Conservation (phyloP, 2,888 invertebrate species). For the Ernsta delagoae region DNA sequence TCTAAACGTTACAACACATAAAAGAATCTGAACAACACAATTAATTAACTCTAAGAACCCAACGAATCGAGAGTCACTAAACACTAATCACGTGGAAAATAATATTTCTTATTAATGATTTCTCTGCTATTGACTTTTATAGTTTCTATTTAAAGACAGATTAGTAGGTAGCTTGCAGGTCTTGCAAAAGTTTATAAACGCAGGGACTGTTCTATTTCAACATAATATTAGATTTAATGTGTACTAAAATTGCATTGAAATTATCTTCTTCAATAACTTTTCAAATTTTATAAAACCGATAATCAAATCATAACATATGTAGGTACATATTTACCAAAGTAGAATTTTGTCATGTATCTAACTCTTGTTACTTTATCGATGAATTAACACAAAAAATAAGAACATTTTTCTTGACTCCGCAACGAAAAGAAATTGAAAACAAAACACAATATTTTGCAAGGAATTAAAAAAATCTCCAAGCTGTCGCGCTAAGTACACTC, state of each 20-base stretch:
- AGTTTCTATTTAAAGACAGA: not conserved
- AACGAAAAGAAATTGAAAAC: not conserved
- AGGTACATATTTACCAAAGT: too few species aligned
- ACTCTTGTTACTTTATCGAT: too few species aligned
- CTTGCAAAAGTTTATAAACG: not conserved
- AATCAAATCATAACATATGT: too few species aligned
- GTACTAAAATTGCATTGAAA: too few species aligned
- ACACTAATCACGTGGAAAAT: conserved; percentile 6
- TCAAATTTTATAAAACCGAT: too few species aligned
- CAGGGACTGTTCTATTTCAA: too few species aligned
- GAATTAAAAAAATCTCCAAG: conserved; percentile 19
- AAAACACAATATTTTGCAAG: conserved; percentile 3
- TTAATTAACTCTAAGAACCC: conserved; percentile 1
- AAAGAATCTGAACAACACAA: not conserved
- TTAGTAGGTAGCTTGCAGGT: too few species aligned
- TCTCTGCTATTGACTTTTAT: conserved; percentile 36
- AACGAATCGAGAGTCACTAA: conserved; percentile 9
- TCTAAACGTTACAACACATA: not conserved
- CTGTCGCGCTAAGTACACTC: conserved; percentile 32
- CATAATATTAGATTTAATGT: too few species aligned
- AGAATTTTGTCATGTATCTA: too few species aligned
- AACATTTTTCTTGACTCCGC: not conserved
- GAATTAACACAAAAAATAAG: not conserved
- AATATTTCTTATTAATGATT: conserved; percentile 35
- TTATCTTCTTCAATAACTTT: too few species aligned